These are phyloP conservation scores for Turritopsis rubra DNA, from an alignment of 30 jellyfish, hydroid and myxozoan genomes.

Conservation along the genomic window DNA sequence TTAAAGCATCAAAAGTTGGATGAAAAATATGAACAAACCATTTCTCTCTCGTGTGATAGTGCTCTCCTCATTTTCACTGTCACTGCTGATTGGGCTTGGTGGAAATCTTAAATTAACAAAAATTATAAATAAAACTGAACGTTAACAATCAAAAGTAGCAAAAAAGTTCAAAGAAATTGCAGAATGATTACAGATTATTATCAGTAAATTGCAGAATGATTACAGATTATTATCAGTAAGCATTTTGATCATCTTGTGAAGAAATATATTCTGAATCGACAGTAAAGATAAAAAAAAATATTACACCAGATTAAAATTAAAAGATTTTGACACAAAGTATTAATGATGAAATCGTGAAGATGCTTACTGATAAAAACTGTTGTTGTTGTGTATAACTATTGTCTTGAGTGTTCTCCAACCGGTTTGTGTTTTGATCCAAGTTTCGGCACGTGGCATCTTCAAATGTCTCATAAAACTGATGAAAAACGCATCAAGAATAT, in stretches of 20 bases:
- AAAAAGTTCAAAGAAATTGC: no score
- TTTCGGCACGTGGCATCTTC: background rate
- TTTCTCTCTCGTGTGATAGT: background rate
- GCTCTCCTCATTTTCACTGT: constrained; percentile 11
- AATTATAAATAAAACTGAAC: no score
- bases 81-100: constrained; percentile 2
- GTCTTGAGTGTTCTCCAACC: constrained; percentile 78
- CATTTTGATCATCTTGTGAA: no score
- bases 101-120: background rate
- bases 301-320: background rate
- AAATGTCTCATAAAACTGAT: background rate
- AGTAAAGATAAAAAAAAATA: no score
- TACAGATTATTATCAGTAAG: no score
- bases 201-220: no score
- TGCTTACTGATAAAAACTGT: background rate
- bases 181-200: no score
- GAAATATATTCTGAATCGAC: no score
- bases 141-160: no score
- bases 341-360: background rate
- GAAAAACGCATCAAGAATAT: no score
- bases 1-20: no score
- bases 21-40: background rate
- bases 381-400: constrained; percentile 30
- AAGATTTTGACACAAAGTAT: background rate
- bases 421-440: constrained; percentile 57